Evolutionary conservation across 2,113 vertebrate species (phyloP).

Genomic region (Heliornis fulica): DNA sequence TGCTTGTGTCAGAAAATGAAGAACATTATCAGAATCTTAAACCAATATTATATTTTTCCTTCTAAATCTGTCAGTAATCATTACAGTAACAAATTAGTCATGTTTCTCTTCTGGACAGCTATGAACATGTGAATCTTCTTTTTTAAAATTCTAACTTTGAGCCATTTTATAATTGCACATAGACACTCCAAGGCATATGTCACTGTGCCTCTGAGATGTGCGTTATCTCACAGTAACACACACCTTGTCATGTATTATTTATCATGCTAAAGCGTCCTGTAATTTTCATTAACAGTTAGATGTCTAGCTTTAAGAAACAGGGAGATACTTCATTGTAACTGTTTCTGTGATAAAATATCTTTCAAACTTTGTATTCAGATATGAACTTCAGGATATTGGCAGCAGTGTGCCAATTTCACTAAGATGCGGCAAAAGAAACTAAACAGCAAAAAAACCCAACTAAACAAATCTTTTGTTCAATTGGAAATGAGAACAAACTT

Average conservation of each 20-base stretch:
- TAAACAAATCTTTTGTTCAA: background rate
- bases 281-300: conserved; percentile 50
- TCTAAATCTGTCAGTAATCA: background rate
- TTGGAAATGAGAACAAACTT: background rate
- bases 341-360: background rate
- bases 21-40: background rate
- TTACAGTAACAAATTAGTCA: conserved; percentile 3
- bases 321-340: background rate
- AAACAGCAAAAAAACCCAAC: background rate
- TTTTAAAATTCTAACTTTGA: conserved; percentile 25
- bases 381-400: background rate
- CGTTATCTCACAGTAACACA: conserved; percentile 39
- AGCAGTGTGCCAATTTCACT: background rate
- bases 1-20: background rate
- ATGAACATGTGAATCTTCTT: background rate
- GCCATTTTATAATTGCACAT: conserved; percentile 25
- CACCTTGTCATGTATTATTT: conserved; percentile 50
- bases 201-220: background rate
- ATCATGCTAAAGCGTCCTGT: conserved; percentile 22
- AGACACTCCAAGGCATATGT: conserved; percentile 11
- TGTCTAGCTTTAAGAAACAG: conserved; percentile 7
- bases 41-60: background rate
- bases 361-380: background rate
- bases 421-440: background rate
- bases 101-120: background rate